These are phyloP conservation scores for Falco columbarius DNA, from an alignment of 2,797 vertebrate species.

Conservation along the genomic window DNA sequence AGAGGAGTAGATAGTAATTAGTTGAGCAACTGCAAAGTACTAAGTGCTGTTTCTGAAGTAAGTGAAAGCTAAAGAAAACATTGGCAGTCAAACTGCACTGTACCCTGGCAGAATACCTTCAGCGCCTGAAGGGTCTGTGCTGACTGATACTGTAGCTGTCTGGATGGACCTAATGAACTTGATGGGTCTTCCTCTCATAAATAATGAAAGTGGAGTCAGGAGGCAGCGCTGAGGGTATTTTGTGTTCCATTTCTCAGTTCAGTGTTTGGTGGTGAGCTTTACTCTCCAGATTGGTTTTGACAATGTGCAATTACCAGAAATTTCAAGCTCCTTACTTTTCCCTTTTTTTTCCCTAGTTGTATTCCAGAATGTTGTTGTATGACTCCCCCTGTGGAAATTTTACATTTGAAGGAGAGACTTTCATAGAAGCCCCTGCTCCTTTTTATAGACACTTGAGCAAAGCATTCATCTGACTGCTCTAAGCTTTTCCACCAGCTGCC, in stretches of 20 bases:
- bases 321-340: neutral
- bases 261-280: neutral
- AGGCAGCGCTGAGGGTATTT: neutral
- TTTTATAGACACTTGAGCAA: neutral
- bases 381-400: neutral
- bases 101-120: neutral
- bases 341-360: neutral
- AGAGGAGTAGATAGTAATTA: neutral
- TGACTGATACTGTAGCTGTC: neutral
- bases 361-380: neutral
- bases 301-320: neutral
- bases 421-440: neutral
- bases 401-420: neutral
- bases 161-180: neutral
- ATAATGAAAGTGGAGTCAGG: neutral
- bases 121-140: neutral
- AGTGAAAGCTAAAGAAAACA: neutral
- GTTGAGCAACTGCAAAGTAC: neutral
- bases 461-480: neutral
- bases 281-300: neutral
- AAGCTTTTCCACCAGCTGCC: neutral
- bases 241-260: neutral
- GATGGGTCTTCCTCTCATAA: neutral
- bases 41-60: neutral
- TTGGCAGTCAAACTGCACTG: neutral